phyloP scores from a whole-genome alignment of 2,113 vertebrate species.

The Channa maculata region DNA sequence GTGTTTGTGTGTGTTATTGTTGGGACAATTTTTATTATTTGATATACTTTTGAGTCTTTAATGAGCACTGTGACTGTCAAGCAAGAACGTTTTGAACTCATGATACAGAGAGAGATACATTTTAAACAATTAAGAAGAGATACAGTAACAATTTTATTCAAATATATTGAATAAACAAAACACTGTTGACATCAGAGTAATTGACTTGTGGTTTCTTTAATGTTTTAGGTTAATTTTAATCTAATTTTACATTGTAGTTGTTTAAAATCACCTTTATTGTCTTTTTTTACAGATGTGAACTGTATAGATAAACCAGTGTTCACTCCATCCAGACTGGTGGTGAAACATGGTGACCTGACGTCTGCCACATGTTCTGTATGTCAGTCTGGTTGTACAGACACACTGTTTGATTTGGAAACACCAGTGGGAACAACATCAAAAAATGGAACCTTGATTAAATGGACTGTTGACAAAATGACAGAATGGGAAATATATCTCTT shows the following conservation, averaged over 20 bases:
- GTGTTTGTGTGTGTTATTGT: too few species aligned
- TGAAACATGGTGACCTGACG: constrained; percentile 37
- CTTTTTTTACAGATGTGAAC: neutral
- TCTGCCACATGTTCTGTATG: constrained; percentile 34
- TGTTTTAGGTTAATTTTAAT: neutral
- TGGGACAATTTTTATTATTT: too few species aligned
- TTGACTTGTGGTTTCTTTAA: too few species aligned
- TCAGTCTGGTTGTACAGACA: neutral
- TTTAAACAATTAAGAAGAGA: too few species aligned
- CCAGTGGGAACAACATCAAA: rapidly evolving
- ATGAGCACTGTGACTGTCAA: too few species aligned
- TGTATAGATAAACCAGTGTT: constrained; percentile 27
- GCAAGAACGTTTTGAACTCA: too few species aligned
- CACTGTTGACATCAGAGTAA: too few species aligned
- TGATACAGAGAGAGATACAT: too few species aligned
- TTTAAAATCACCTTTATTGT: neutral
- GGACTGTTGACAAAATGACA: constrained; percentile 18
- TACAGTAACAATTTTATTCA: too few species aligned
- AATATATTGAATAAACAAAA: too few species aligned
- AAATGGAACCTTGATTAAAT: neutral
- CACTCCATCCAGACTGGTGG: constrained; percentile 41
- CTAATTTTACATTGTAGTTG: neutral
- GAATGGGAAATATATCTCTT: neutral
- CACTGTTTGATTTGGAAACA: neutral
- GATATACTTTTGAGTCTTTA: too few species aligned